Base-by-base conservation (phyloP, 2,888 invertebrate species). In the Mycogona germanica region DNA sequence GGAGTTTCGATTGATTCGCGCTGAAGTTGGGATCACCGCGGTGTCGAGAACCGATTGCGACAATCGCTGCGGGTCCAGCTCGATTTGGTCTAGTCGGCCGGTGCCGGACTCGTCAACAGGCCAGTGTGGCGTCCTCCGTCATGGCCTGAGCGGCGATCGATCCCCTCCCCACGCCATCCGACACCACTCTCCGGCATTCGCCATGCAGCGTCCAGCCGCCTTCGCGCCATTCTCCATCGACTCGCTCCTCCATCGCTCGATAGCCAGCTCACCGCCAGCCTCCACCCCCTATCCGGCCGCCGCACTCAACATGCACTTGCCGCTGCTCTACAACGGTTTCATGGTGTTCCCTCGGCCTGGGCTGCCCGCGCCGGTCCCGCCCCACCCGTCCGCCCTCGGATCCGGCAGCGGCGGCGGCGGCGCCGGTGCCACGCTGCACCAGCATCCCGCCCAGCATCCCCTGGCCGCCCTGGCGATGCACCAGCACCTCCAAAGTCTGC, bases 301-400 rank as follows among this genome's bases (percentile, higher is more conserved):
- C 12, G 41, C 42, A 19, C 44, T 46, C 44, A 52, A 46, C 35
- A 38, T 53, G 30, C 55, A 32, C n/a, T 35, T 55, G 38, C 56
- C 56, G 9, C 38, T 56, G 17, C 53, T 56, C 44, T 56, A 56
- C 51, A 56, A 56, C 50, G 54, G 56, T 40, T 55, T 54, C 54
- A 55, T 56, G 56, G 28, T 55, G 35, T 29, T 55, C 21, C 55
- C 55, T n/a, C 19, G 55, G 14, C 55, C 55, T 7, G 42, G 50
- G 19, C 25, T 28, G 9, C 21, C n/a, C 7, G 17, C 7, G 7
- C 6, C 45, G 23, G 46, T 6, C n/a, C 5, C 30, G 17, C 14
- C 41, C 29, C 6, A 17, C 9, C 5, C 17, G 7, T 9, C 46
- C 28, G 21, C 29, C 32, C 3, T 53, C 19, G 5, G 5, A 21